Conservation (phyloP, 1,140 invertebrate genomes). For the Aphidius gifuensis region DNA sequence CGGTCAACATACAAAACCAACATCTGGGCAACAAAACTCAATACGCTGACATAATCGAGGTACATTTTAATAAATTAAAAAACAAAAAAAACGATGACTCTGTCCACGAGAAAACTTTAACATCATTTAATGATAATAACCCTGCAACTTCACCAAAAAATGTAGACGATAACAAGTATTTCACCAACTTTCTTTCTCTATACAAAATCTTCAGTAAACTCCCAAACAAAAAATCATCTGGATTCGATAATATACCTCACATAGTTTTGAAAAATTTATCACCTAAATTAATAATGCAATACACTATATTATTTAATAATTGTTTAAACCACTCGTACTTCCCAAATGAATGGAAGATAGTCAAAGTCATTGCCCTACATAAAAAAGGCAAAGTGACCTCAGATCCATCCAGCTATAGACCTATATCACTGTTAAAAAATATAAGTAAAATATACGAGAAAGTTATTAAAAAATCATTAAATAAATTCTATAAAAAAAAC, state of each 20-base stretch:
- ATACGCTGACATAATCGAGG: not conserved
- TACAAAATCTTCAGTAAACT: constrained; percentile 3
- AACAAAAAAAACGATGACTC: not conserved
- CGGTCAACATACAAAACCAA: constrained; percentile 11
- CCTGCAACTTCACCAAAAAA: not conserved
- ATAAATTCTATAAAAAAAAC: constrained; percentile 9
- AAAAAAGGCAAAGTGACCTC: constrained; percentile 3
- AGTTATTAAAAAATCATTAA: constrained; percentile 17
- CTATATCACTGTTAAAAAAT: constrained; percentile 16
- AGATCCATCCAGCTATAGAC: constrained; percentile 17
- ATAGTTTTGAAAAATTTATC: constrained; percentile 21
- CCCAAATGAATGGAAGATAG: not conserved
- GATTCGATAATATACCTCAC: constrained; percentile 14
- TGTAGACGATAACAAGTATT: not conserved
- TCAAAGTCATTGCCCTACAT: not conserved
- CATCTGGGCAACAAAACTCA: constrained; percentile 5
- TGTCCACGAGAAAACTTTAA: not conserved
- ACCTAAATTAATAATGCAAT: not conserved
- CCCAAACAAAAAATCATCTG: constrained; percentile 19
- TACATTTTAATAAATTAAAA: not conserved
- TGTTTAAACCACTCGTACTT: constrained; percentile 3
- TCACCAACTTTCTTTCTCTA: not conserved
- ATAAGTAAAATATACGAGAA: constrained; percentile 22
- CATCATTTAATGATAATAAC: constrained; percentile 9
- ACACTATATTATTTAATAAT: constrained; percentile 23